Percentiles rank a stretch among this genome's conserved stretches.
Evolutionary conservation across 1,140 invertebrate species (phyloP).

Genomic region (Bradynema listronoti): DNA sequence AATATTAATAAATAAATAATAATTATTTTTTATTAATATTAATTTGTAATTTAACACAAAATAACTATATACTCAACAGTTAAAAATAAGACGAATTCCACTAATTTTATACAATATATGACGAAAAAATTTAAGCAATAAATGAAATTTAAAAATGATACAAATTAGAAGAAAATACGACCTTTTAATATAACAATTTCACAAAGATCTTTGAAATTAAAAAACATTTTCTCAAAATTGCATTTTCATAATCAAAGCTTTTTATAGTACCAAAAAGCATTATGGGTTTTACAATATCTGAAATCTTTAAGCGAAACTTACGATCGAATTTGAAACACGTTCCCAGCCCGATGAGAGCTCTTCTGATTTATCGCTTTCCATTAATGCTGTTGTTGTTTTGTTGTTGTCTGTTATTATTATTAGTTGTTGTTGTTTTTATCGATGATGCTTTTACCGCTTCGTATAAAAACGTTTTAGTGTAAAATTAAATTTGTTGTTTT

Average conservation of each 20-base stretch:
- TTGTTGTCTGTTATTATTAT: not conserved
- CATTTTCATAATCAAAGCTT: no score
- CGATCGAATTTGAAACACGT: conserved; percentile 38
- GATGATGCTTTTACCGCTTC: not conserved
- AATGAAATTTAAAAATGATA: not conserved
- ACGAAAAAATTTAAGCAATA: not conserved
- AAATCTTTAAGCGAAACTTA: no score
- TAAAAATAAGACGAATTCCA: not conserved
- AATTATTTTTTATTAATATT: not conserved
- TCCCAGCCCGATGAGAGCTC: conserved; percentile 37
- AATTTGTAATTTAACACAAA: conserved; percentile 1
- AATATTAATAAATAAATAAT: not conserved
- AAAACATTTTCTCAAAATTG: no score
- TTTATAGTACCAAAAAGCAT: no score
- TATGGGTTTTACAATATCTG: no score
- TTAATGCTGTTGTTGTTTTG: conserved; percentile 6
- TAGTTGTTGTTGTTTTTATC: not conserved
- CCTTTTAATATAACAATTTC: not conserved
- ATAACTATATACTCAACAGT: not conserved
- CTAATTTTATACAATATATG: not conserved
- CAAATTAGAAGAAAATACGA: not conserved
- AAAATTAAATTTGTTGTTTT: not conserved
- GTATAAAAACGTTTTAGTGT: no score
- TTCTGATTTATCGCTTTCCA: conserved; percentile 35
- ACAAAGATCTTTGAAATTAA: not conserved